These are phyloP conservation scores for Amphibalanus amphitrite DNA, from an alignment of 1,140 invertebrate species.

Conservation along the genomic window DNA sequence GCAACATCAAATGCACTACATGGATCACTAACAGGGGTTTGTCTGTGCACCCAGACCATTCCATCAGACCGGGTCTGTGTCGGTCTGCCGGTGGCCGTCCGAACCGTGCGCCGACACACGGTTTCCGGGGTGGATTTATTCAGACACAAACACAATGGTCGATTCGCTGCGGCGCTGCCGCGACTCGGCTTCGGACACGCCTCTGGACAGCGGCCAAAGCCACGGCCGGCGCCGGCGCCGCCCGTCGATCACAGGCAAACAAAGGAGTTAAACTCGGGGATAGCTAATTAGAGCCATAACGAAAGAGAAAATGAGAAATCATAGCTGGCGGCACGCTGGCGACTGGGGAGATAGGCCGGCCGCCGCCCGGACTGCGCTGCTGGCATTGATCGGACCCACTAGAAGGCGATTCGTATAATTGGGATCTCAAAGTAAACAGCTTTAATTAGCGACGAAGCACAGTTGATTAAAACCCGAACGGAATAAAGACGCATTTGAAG, in stretches of 20 bases:
- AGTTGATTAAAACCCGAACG: neutral
- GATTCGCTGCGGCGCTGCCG: neutral
- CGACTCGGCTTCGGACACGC: neutral
- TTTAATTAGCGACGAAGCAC: neutral
- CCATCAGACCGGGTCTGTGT: no score
- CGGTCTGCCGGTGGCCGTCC: neutral
- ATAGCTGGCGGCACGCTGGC: neutral
- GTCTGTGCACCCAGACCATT: no score
- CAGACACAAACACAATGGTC: neutral
- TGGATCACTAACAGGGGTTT: no score
- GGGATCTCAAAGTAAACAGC: neutral
- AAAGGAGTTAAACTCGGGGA: conserved; percentile 1
- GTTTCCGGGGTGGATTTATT: neutral
- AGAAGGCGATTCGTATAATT: conserved; percentile 1
- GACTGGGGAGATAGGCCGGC: neutral
- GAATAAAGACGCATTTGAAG: neutral
- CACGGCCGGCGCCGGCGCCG: no score
- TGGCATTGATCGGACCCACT: neutral
- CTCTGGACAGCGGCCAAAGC: neutral
- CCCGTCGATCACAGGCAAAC: neutral
- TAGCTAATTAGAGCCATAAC: conserved; percentile 1
- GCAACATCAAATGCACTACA: no score
- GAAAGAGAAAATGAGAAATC: conserved; percentile 2
- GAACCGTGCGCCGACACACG: neutral
- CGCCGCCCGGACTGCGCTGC: no score